These are phyloP conservation scores for Drosophila bifasciata DNA, from an alignment of 1,140 invertebrate genomes.

Conservation along the genomic window DNA sequence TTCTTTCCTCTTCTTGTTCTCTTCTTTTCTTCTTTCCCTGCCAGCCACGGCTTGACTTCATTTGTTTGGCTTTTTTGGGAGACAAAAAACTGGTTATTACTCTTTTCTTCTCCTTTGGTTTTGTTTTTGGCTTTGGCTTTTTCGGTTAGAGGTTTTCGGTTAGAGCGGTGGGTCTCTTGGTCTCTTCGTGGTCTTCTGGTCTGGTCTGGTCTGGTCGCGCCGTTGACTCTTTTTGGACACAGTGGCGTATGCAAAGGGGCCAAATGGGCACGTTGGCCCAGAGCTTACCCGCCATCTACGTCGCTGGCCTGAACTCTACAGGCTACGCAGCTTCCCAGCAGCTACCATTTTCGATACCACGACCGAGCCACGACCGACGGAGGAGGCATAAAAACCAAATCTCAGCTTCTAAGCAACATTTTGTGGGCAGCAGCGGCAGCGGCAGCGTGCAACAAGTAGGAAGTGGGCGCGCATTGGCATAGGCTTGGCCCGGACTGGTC, in stretches of 20 bases:
- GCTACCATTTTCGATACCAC: constrained; percentile 34
- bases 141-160: constrained; percentile 43
- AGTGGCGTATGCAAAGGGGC: constrained; percentile 77
- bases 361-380: constrained; percentile 1
- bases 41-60: constrained; percentile 68
- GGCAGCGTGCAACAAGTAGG: constrained; percentile 67
- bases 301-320: constrained; percentile 32
- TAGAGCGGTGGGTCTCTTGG: constrained; percentile 59
- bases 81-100: constrained; percentile 83
- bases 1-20: constrained; percentile 58
- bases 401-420: constrained; percentile 47
- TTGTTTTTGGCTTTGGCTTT: constrained; percentile 26
- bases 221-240: constrained; percentile 28
- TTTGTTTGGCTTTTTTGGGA: constrained; percentile 83
- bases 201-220: constrained; percentile 19
- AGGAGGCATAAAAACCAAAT: constrained; percentile 46
- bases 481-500: constrained; percentile 65
- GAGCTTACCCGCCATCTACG: constrained; percentile 47
- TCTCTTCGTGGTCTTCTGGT: constrained; percentile 50
- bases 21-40: constrained; percentile 33
- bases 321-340: constrained; percentile 21
- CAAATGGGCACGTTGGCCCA: constrained; percentile 53
- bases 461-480: constrained; percentile 72
- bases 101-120: constrained; percentile 63
- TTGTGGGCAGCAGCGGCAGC: constrained; percentile 18